Evolutionary conservation across 2,113 vertebrate genomes (phyloP), one percentile per base, ranked within the genome.

Genomic region (Trogon melanurus): DNA sequence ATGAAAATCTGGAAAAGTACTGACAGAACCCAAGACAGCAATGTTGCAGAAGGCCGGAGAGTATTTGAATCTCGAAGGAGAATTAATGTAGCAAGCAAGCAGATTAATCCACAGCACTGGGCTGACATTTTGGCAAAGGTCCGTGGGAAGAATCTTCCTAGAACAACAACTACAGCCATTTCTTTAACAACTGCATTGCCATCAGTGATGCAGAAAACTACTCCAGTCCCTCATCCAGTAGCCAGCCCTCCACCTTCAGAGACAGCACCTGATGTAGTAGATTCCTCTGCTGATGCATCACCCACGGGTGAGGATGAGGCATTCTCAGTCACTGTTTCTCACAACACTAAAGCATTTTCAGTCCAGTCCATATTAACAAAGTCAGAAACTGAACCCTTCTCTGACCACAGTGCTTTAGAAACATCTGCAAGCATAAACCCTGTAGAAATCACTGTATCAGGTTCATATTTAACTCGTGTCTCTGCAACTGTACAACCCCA

Each of bases 121-220:
- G 99, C 99, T 4, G 97, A 98, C 32, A 99, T 99, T 96, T 94
- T 99, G 85, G 98, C 99, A 36, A 98, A 99, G 58, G 98, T 99
- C 9, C 98, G 99, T 19, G 98, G 98, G 25, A 98, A 95, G 86
- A 98, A 97, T 26, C 10, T 89, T 91, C 89, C 95, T 15, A 98
- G 91, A 94, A 90, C 88, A 5, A 97, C 97, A 4, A 92, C 87
- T 16, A 76, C 93, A 11, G 34, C 93, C 38, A 19, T 79, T 94
- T 25, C 79, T 25, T 56, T 45, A 79, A 92, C 65, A 67, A 73
- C 61, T 62, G 47, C 91, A 4, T 26, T 65, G 26, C 62, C 95
- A 2, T 44, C 85, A 7, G 6, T 29, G 23, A 14, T 36, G 6
- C 41, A 58, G 6, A 80, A 86, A 50, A 57, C 88, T 11, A 81